Base-by-base conservation (phyloP, 2,113 vertebrate species). In the Strigops habroptila region DNA sequence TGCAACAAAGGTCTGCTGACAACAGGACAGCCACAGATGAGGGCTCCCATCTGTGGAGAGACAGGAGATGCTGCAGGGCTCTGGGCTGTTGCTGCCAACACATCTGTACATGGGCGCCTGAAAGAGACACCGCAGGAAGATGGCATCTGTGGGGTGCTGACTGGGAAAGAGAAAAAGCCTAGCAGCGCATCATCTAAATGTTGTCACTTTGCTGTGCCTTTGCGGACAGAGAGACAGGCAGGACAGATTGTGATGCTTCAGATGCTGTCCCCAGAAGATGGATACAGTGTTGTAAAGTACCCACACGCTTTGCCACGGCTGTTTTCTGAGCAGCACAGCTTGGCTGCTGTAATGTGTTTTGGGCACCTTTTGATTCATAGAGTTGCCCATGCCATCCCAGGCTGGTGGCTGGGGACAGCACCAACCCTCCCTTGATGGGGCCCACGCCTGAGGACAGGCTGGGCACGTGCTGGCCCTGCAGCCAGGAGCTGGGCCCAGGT, bases 21-120 rank as follows among this genome's bases (percentile, higher is more conserved):
- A 2, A 7, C 1, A 0, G 6, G 2, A 3, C 7, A 44, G 52
- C 17, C 35, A 18, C 0, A 1, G 24, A 4, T 0, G 3, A 43
- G 18, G 12, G 6, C 3, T 80, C 25, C 5, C 37, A 51, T 9
- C 33, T 7, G 3, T 4, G 12, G 43, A 67, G 41, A 31, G 3
- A 8, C 67, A 63, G 22, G 30, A 70, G 37, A 33, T 0, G 0
- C 24, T 0, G 0, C 30, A 78, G 55, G 2, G 2, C 12, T 7
- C 46, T 51, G 8, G 3, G 14, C 27, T 48, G 1, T 8, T 93
- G 17, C 23, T 88, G 35, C 13, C 17, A 24, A 5, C 2, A 6
- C 1, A 2, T 44, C 35, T 23, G 14, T n/a, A 28, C 3, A 4
- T 0, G 1, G 3, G 12, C 27, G 25, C 35, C 44, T 74, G 53